Evolutionary conservation across 1,140 invertebrate species (phyloP).

Genomic region (Armadillidium nasatum): DNA sequence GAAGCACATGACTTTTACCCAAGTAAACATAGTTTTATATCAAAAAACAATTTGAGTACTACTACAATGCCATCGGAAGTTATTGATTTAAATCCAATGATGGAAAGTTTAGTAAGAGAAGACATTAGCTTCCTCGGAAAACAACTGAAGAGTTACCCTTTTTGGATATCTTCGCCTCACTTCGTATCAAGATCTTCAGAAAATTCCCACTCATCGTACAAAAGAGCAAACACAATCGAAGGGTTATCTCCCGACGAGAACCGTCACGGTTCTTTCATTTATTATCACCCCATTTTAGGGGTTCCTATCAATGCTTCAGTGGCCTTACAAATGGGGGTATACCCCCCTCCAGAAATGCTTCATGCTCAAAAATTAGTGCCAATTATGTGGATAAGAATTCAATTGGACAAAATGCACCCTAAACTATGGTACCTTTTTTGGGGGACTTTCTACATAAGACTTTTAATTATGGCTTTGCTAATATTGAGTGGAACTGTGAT

Average conservation of each 20-base stretch:
- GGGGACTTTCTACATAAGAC: background rate
- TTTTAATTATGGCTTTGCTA: background rate
- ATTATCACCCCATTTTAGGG: constrained; percentile 42
- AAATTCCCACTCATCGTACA: background rate
- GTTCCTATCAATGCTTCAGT: constrained; percentile 43
- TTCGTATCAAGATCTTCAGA: constrained; percentile 30
- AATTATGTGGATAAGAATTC: constrained; percentile 38
- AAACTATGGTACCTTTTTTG: constrained; percentile 42
- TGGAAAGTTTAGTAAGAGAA: constrained; percentile 31
- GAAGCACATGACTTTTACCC: too few relatives aligned
- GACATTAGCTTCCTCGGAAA: constrained; percentile 26
- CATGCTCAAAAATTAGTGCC: constrained; percentile 40
- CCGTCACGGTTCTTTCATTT: constrained; percentile 41
- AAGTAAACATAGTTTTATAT: too few relatives aligned
- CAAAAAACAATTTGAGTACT: constrained; percentile 21
- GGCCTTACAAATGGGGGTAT: constrained; percentile 39
- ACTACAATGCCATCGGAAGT: constrained; percentile 34
- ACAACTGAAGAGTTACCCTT: constrained; percentile 31
- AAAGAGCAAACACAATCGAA: constrained; percentile 26
- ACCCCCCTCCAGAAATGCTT: constrained; percentile 38
- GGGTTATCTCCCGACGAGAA: constrained; percentile 33
- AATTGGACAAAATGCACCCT: constrained; percentile 36
- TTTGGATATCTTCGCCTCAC: constrained; percentile 41
- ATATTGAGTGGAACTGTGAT: background rate
- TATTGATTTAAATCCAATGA: constrained; percentile 32